Conservation (phyloP, 2,113 vertebrate species). For the Okapia johnstoni region DNA sequence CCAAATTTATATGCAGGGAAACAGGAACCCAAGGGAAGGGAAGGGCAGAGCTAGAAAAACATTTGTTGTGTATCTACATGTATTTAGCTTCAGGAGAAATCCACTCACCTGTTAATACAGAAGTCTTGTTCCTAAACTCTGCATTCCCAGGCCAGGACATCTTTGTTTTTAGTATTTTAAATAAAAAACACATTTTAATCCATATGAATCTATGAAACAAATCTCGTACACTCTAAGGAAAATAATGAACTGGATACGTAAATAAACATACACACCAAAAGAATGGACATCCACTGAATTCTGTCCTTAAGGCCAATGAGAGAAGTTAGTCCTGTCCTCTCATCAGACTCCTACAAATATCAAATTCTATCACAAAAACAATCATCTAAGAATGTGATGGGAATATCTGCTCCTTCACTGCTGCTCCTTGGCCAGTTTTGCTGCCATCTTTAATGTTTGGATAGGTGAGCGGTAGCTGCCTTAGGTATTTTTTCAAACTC, state of each 20-base stretch:
- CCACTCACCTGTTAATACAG: background rate
- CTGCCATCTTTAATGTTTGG: background rate
- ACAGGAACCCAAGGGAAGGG: background rate
- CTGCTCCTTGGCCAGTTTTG: background rate
- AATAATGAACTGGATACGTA: background rate
- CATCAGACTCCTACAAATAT: background rate
- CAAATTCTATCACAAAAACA: background rate
- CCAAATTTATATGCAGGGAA: background rate
- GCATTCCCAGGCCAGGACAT: background rate
- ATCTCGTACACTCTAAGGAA: background rate
- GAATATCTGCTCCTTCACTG: background rate
- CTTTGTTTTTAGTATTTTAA: background rate
- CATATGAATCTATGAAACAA: background rate
- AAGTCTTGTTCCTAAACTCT: background rate
- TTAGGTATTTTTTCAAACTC: background rate
- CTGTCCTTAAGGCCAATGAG: background rate
- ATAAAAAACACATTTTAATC: background rate
- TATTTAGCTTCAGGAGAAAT: background rate
- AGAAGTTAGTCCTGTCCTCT: background rate
- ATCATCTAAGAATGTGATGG: background rate
- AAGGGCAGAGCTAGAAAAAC: background rate
- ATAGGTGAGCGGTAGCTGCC: accelerated
- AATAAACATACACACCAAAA: background rate
- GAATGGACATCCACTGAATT: background rate
- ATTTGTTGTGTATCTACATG: background rate